phyloP scores from a whole-genome alignment of 2,888 invertebrate genomes.

The Cylindroiulus punctatus region DNA sequence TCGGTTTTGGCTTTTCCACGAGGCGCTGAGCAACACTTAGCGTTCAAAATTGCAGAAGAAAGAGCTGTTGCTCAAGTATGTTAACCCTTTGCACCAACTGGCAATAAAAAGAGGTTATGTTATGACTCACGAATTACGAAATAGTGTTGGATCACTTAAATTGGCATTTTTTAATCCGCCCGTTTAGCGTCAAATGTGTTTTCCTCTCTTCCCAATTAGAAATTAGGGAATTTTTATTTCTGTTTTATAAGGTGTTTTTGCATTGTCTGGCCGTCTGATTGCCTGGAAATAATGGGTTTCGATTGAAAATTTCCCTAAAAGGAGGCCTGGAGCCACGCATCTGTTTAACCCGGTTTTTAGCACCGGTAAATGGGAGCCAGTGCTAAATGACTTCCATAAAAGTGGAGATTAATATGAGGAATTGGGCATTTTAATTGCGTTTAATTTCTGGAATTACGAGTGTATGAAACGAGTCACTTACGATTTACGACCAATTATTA shows the following conservation, averaged over 20 bases:
- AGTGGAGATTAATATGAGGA: background rate
- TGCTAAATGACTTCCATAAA: background rate
- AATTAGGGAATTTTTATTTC: background rate
- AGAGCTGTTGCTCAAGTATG: background rate
- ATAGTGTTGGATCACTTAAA: background rate
- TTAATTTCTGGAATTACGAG: background rate
- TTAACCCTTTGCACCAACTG: background rate
- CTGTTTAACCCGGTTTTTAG: background rate
- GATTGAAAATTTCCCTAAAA: background rate
- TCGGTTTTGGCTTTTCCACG: background rate
- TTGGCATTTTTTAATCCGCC: background rate
- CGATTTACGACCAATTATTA: conserved; percentile 5
- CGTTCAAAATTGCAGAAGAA: conserved; percentile 7
- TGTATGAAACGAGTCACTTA: background rate
- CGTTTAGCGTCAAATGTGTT: background rate
- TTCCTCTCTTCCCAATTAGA: background rate
- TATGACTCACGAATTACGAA: background rate
- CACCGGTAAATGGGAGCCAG: no score
- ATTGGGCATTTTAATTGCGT: background rate
- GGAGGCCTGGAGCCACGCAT: background rate
- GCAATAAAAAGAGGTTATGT: background rate
- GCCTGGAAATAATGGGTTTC: background rate
- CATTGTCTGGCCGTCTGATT: background rate
- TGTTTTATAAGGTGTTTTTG: background rate
- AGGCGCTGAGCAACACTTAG: background rate